These are phyloP conservation scores for Eilema depressum DNA, from an alignment of 2,888 invertebrate species.

Conservation along the genomic window DNA sequence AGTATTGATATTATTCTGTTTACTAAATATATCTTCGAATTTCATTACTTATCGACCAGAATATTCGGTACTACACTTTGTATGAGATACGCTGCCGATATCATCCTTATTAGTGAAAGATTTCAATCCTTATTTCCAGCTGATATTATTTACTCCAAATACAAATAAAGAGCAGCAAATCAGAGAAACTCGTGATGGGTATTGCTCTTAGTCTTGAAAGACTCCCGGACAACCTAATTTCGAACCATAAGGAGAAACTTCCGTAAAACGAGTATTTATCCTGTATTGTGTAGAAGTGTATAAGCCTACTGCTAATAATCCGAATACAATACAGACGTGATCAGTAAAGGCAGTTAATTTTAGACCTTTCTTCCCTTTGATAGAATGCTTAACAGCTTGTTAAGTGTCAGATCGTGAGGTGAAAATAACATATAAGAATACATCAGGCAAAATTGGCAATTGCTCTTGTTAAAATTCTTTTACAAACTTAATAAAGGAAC, in stretches of 20 bases:
- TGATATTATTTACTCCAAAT: not conserved
- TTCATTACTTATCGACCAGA: too few relatives aligned
- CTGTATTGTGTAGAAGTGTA: slow-evolving; percentile 6
- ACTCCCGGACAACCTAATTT: not conserved
- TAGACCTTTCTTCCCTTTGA: slow-evolving; percentile 52
- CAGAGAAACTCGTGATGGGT: not conserved
- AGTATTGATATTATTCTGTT: too few relatives aligned
- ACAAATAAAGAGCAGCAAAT: not conserved
- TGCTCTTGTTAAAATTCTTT: slow-evolving; percentile 43
- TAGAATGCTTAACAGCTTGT: slow-evolving; percentile 66
- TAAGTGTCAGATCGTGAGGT: slow-evolving; percentile 52
- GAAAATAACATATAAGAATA: slow-evolving; percentile 40
- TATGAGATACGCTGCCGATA: too few relatives aligned
- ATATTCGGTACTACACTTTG: too few relatives aligned
- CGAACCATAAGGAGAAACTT: not conserved
- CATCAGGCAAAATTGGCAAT: slow-evolving; percentile 29
- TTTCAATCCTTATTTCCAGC: too few relatives aligned
- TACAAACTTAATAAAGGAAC: slow-evolving; percentile 29
- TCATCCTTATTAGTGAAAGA: too few relatives aligned
- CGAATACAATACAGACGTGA: slow-evolving; percentile 49
- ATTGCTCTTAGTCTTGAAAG: not conserved
- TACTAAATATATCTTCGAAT: too few relatives aligned
- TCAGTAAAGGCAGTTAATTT: slow-evolving; percentile 39
- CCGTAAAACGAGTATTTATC: slow-evolving; percentile 3
- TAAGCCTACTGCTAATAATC: slow-evolving; percentile 38